Base-by-base conservation (phyloP, 2,113 vertebrate species). In the Dasyurus viverrinus region DNA sequence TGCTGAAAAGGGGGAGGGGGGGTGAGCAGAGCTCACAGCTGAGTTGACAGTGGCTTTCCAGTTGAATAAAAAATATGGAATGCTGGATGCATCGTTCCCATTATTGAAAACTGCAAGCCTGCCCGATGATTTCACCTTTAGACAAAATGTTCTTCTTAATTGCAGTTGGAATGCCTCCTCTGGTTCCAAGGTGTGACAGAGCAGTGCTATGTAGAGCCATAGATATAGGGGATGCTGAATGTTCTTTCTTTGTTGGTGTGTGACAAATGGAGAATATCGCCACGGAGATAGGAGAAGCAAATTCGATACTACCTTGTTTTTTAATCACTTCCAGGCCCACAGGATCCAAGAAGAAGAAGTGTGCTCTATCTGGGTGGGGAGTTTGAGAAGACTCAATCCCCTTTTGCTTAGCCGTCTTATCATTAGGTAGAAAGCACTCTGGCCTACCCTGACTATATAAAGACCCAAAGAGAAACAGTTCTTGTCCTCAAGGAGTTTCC, bases 221-320 rank as follows among this genome's bases (percentile, higher is more conserved):
- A 42, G 54, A 68, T 0, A 0, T 3, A 2, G 53, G 53, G 1
- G 47, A 0, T 25, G n/a, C 57, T 84, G 46, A 30, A 8, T 2
- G 7, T 2, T 12, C 0, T 2, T 7, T 26, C 0, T 1, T 0
- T 0, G 0, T 8, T 0, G 47, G 19, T 1, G 0, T n/a, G 68
- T 2, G 2, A 8, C 36, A 9, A 0, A 3, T 24, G 25, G 1
- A 10, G n/a, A 36, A 2, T 12, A 42, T 30, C 8, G 46, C 27
- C 8, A 5, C 46, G 42, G 25, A 1, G 22, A 26, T 6, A 27
- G 0, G 23, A 46, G n/a, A 47, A 53, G 22, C 19, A 10, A 4
- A 36, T 42, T 26, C 3, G 10, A 30, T n/a, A 3, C 30, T 1
- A 12, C 0, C 5, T 5, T 25, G 0, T 1, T 1, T 2, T 1